Evolutionary conservation across 2,113 vertebrate species (phyloP).

Genomic region (Corythoichthys intestinalis): DNA sequence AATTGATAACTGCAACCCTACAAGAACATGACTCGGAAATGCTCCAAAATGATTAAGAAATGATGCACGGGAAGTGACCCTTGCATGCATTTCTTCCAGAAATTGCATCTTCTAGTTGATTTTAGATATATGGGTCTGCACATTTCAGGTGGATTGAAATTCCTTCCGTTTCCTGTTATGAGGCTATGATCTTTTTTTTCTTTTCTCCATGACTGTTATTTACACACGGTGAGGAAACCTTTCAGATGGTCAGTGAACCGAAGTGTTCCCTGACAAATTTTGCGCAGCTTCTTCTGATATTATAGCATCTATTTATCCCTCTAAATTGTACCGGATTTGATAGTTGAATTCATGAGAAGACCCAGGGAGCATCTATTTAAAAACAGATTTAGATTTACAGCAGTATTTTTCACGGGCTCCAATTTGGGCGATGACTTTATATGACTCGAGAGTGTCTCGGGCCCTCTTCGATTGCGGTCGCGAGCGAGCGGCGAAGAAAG

Average conservation of each 20-base stretch:
- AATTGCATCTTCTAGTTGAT: too few relatives aligned
- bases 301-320: constrained; percentile 1
- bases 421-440: constrained; percentile 44
- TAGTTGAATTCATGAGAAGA: neutral
- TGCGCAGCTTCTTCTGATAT: neutral
- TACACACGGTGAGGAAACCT: neutral
- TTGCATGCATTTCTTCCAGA: too few relatives aligned
- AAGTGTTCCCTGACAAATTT: neutral
- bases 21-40: too few relatives aligned
- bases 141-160: neutral
- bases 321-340: constrained; percentile 5
- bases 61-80: too few relatives aligned
- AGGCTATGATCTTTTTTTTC: neutral
- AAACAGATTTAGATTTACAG: neutral
- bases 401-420: neutral
- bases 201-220: neutral
- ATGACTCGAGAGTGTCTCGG: constrained; percentile 4
- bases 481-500: constrained; percentile 9
- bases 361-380: neutral
- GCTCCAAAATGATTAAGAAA: too few relatives aligned
- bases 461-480: constrained; percentile 26
- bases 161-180: neutral
- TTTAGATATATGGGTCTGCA: neutral
- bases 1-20: too few relatives aligned
- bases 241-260: neutral